These are phyloP conservation scores for Bimastos eiseni DNA, from an alignment of 2,888 invertebrate genomes.

Conservation along the genomic window DNA sequence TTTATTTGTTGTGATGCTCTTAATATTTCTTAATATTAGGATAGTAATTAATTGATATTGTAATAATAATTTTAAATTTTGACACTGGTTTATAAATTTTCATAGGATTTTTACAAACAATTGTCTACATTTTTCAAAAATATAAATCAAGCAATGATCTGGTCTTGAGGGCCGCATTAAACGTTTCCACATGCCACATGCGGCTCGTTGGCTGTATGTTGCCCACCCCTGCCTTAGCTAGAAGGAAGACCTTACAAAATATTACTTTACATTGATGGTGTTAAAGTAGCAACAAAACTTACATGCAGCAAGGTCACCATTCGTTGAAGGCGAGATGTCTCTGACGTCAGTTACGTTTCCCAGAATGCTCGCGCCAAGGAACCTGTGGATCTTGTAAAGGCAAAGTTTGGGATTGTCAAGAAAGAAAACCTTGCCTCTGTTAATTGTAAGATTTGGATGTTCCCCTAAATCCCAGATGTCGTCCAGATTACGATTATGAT, in stretches of 20 bases:
- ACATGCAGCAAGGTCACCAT: constrained; percentile 90
- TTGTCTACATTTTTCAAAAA: too few relatives aligned
- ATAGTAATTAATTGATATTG: too few relatives aligned
- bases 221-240: neutral
- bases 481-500: constrained; percentile 77
- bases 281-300: constrained; percentile 46
- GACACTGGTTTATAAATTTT: too few relatives aligned
- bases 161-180: too few relatives aligned
- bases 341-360: constrained; percentile 63
- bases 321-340: constrained; percentile 81
- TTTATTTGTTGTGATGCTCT: too few relatives aligned
- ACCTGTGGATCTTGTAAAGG: constrained; percentile 73
- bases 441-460: constrained; percentile 64
- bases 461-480: constrained; percentile 64
- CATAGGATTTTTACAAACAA: too few relatives aligned
- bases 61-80: too few relatives aligned
- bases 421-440: constrained; percentile 77
- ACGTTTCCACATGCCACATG: too few relatives aligned
- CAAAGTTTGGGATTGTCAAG: constrained; percentile 91
- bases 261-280: neutral
- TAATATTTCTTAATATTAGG: too few relatives aligned
- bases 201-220: too few relatives aligned
- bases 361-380: constrained; percentile 53
- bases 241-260: neutral
- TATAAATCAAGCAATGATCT: too few relatives aligned